Evolutionary conservation across 2,888 invertebrate genomes (phyloP), one percentile per base, ranked within the genome.

Genomic region (Polyploca ridens): DNA sequence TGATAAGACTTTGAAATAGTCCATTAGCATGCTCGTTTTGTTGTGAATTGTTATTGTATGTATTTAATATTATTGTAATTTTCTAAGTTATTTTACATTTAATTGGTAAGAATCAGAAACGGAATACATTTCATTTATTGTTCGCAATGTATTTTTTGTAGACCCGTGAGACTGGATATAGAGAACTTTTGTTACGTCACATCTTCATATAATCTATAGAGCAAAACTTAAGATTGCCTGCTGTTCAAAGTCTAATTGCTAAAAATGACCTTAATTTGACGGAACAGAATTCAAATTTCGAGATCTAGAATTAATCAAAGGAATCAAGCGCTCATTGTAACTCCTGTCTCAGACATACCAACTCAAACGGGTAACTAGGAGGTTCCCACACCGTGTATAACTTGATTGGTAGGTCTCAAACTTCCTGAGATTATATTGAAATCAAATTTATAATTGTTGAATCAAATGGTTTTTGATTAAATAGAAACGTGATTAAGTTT

Each of bases 241-340:
- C 27, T 27, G 44, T 14, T 44, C n/a, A 6, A 46, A n/a, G 6
- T 3, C n/a, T n/a, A 5, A 6, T 46, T 46, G n/a, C 46, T 13
- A 46, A 6, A 46, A n/a, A 6, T 46, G 44, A 11, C 33, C 38
- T 44, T 19, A 14, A 61, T n/a, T 41, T 41, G 38, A n/a, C 27
- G 19, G 16, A 7, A 33, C n/a, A 59, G n/a, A 62, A 60, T 44
- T 33, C 27, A 61, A 63, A 33, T 63, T 19, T 70, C 19, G 16
- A n/a, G 19, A 54, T 54, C 54, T 19, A 54, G 7, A 54, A 54
- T 54, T 54, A 19, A 70, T 67, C 64, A 58, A 62, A 54, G 49
- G 33, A 19, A 49, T 63, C 63, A 63, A 38, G 41, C 60, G 54
- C 58, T 65, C 60, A 65, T 65, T 54, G 62, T 54, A 54, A 54